Evolutionary conservation across 2,797 vertebrate species (phyloP), one percentile per base, ranked within the genome.

Genomic region (Triplophysa bombifrons): DNA sequence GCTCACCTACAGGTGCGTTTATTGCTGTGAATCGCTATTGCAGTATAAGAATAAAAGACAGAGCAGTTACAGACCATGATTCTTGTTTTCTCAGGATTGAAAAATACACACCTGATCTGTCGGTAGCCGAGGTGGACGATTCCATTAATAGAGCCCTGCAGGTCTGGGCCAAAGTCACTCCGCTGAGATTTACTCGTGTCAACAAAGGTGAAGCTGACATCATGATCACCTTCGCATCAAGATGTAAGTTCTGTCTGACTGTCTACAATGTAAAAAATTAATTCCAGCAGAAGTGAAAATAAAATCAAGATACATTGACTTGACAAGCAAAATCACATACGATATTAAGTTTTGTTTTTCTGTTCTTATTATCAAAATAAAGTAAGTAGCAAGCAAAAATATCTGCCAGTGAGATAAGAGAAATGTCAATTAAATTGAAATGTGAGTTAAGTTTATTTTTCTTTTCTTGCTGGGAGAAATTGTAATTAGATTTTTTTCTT

Each of bases 71-170:
- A 64, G 16, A 64, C 16, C 30, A 8, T 11, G 19, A 41, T 41
- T 2, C 48, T 13, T 20, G 38, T 20, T 86, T 65, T 27, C 11
- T 72, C 83, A 98, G 97, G 89, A 96, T 98, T 73, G 71, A 90
- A 80, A 98, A 96, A 89, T 92, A 96, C 84, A 98, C 96, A 3
- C 96, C 95, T 4, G 97, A 98, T 84, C 94, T 98, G 95, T 67
- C 89, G 2, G 17, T 0, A 53, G 30, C 90, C 5, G 94, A 97
- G 60, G 93, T 98, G 63, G 95, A 98, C n/a, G 82, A 90, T 25
- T 93, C 94, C 66, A 93, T 98, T 3, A 75, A 84, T 66, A 95
- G 81, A 82, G 97, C 96, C 0, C 88, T 98, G 46, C 85, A 95
- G 61, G 89, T 98, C 0, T 99, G 98, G 97, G 95, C 96, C 74